Conservation (phyloP, 2,113 vertebrate species). For the Electrona antarctica region DNA sequence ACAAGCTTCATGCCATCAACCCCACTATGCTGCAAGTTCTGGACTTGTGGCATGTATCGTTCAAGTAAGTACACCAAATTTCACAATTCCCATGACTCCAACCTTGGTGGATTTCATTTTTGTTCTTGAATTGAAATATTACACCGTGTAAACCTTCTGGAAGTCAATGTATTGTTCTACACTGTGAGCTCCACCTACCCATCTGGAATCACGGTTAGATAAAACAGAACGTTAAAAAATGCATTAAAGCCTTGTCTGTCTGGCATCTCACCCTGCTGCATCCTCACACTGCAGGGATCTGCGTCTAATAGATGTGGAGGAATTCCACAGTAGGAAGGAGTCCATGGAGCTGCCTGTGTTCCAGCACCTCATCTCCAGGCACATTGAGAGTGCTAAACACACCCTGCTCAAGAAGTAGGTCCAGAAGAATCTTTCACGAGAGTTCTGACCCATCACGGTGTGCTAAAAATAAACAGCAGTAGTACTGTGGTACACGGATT, state of each 20-base stretch:
- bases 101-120: too few relatives aligned
- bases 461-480: too few relatives aligned
- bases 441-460: too few relatives aligned
- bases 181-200: too few relatives aligned
- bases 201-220: too few relatives aligned
- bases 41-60: conserved; percentile 82
- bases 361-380: conserved; percentile 76
- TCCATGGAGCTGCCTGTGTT: conserved; percentile 84
- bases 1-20: conserved; percentile 83
- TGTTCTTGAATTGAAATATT: background rate
- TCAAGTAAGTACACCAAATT: conserved; percentile 75
- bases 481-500: too few relatives aligned
- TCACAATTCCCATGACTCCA: too few relatives aligned
- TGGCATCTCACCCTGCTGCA: background rate
- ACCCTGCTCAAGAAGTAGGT: conserved; percentile 83
- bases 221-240: too few relatives aligned
- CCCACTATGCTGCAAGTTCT: conserved; percentile 81
- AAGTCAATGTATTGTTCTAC: background rate
- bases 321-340: conserved; percentile 80
- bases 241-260: background rate
- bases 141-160: background rate
- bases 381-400: conserved; percentile 80
- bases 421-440: too few relatives aligned
- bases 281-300: conserved; percentile 77
- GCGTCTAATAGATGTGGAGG: conserved; percentile 82